Base-by-base conservation (phyloP, 1,140 invertebrate species). In the Varroa destructor region DNA sequence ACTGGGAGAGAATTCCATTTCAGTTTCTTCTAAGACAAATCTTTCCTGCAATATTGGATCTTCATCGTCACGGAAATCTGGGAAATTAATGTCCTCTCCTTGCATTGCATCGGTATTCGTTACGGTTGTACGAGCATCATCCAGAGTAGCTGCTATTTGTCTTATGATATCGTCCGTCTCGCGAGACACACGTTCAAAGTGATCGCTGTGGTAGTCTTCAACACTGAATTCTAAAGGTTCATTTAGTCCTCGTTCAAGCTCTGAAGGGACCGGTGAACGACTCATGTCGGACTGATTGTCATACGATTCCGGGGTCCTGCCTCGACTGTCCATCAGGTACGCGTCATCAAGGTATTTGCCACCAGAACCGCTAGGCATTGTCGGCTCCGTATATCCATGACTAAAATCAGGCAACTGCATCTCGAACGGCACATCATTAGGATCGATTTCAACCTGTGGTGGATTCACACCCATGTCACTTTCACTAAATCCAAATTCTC, bases 31-130 rank as follows among this genome's bases (percentile, higher is more conserved):
- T 12, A 40, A 43, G 12, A 12, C 61, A 46, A 67, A 67, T 14
- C 61, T 40, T 12, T 67, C 40, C 61, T 67, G 61, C 3, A 67
- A 67, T n/a, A 67, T 67, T 8, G 61, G 61, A 37, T 67, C 61
- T 8, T 67, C 61, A 46, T 67, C 61, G 61, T 67, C 61, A 40
- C 61, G 61, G 37, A 67, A 67, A 67, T 67, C 46, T 51, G 46
- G 46, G 8, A 5, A 51, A 51, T 51, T 8, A 8, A 51, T 51
- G 8, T 51, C 61, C 40, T 67, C 40, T 8, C 5, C 36, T 12
- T 40, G 40, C 10, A 40, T 67, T 67, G 12, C 61, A 37, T 43
- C 10, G 12, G 8, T 36, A 5, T 67, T 12, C 40, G 14, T 37
- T 2, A 14, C 10, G 10, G 40, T 67, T 5, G 25, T 5, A 12